A percentile compares a stretch with the other conserved stretches of the same genome.
Evolutionary conservation across 2,888 invertebrate species (phyloP).

Genomic region (Pardosa pseudoannulata): DNA sequence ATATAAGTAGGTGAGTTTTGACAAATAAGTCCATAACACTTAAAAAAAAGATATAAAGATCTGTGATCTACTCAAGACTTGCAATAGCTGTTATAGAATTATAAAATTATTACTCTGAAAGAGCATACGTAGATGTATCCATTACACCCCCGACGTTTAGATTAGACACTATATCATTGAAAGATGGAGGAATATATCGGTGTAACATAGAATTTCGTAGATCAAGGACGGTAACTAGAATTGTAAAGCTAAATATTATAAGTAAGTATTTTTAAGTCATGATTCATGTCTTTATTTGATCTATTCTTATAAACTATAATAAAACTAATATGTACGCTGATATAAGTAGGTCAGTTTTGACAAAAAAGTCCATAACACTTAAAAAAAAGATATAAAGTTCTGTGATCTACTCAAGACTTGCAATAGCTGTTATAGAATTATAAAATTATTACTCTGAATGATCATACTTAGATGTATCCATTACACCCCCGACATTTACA

Average conservation of each 20-base stretch:
- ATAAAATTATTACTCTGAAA: conserved; percentile 54
- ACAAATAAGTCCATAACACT: too few species aligned
- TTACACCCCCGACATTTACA: conserved; percentile 49
- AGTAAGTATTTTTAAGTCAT: too few species aligned
- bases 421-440: too few species aligned
- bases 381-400: too few species aligned
- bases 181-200: conserved; percentile 64
- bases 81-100: too few species aligned
- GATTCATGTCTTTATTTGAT: too few species aligned
- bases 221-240: conserved; percentile 59
- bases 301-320: background rate
- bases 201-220: conserved; percentile 67
- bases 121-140: conserved; percentile 66
- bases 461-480: conserved; percentile 63
- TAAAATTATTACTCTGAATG: conserved; percentile 59
- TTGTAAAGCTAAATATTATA: conserved; percentile 62
- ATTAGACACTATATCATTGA: conserved; percentile 38
- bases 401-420: too few species aligned
- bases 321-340: background rate
- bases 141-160: conserved; percentile 49
- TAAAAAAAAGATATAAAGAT: too few species aligned
- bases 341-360: too few species aligned
- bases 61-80: too few species aligned
- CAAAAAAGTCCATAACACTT: too few species aligned
- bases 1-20: too few species aligned